Percentiles rank a stretch among this genome's conserved stretches.
These are phyloP conservation scores for Eumaeus atala DNA, from an alignment of 1,140 invertebrate genomes.

Conservation along the genomic window DNA sequence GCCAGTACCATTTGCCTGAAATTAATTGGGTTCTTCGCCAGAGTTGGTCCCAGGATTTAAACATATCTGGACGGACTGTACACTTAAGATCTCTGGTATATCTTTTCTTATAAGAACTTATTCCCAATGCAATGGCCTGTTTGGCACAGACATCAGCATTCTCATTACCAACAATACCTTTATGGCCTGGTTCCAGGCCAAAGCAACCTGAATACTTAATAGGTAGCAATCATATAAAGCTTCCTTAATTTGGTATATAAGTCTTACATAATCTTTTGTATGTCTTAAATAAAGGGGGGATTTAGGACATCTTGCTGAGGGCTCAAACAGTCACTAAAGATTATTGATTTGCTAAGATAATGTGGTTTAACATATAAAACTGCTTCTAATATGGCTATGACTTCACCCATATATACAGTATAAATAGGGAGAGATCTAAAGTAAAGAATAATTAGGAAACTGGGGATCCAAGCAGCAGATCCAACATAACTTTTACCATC, in stretches of 20 bases:
- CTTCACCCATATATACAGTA: conserved; percentile 9
- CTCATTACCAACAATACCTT: conserved; percentile 14
- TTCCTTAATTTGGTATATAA: background rate
- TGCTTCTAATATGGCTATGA: conserved; percentile 12
- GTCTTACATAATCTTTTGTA: too few relatives aligned
- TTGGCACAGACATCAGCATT: conserved; percentile 12
- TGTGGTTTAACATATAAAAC: background rate
- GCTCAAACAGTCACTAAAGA: background rate
- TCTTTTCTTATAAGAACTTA: too few relatives aligned
- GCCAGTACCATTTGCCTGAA: too few relatives aligned
- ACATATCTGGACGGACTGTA: too few relatives aligned
- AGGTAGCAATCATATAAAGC: background rate
- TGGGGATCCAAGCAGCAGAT: too few relatives aligned
- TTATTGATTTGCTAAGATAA: background rate
- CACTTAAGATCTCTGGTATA: too few relatives aligned
- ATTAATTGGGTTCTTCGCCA: too few relatives aligned
- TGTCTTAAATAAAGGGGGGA: too few relatives aligned
- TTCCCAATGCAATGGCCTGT: background rate
- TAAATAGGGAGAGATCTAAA: conserved; percentile 5
- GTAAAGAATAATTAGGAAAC: conserved; percentile 11
- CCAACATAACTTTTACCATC: conserved; percentile 3
- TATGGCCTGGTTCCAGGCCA: conserved; percentile 13
- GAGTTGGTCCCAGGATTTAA: too few relatives aligned
- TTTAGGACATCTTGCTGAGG: background rate
- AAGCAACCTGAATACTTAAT: conserved; percentile 1